phyloP scores from a whole-genome alignment of 2,797 vertebrate genomes.

The Dicrostonyx torquatus region DNA sequence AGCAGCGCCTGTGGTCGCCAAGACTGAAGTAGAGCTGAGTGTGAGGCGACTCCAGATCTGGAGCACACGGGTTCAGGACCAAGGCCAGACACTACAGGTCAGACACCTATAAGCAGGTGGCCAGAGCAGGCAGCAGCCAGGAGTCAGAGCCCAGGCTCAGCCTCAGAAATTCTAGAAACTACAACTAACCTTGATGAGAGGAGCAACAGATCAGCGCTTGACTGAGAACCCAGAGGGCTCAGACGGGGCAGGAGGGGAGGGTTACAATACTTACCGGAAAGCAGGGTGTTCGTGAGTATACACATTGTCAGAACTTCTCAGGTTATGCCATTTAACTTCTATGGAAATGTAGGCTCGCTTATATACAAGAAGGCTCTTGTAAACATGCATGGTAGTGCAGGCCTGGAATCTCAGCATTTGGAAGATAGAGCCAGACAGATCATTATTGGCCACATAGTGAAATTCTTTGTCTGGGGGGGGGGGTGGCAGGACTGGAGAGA shows the following conservation, averaged over 20 bases:
- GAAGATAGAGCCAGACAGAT: background rate
- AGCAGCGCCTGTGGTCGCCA: conserved; percentile 79
- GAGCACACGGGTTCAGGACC: conserved; percentile 88
- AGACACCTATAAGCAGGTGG: conserved; percentile 47
- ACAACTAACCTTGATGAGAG: background rate
- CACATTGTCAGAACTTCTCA: background rate
- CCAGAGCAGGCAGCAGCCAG: background rate
- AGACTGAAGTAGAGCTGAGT: conserved; percentile 90
- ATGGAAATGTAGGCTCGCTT: background rate
- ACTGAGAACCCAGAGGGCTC: background rate
- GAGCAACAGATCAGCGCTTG: background rate
- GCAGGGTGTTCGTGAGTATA: background rate
- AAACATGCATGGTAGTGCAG: background rate
- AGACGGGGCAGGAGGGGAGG: background rate
- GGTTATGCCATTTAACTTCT: background rate
- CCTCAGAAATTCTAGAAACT: background rate
- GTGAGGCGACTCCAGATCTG: conserved; percentile 88
- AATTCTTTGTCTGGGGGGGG: background rate
- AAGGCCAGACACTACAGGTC: conserved; percentile 89
- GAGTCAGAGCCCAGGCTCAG: background rate
- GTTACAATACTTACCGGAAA: background rate
- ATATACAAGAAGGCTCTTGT: background rate
- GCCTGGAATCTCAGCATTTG: background rate
- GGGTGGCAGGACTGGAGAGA: no score
- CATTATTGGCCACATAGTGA: background rate